A percentile compares a stretch with the other conserved stretches of the same genome.
Evolutionary conservation across 1,140 invertebrate species (phyloP).

Genomic region (Drosophila pallidifrons): DNA sequence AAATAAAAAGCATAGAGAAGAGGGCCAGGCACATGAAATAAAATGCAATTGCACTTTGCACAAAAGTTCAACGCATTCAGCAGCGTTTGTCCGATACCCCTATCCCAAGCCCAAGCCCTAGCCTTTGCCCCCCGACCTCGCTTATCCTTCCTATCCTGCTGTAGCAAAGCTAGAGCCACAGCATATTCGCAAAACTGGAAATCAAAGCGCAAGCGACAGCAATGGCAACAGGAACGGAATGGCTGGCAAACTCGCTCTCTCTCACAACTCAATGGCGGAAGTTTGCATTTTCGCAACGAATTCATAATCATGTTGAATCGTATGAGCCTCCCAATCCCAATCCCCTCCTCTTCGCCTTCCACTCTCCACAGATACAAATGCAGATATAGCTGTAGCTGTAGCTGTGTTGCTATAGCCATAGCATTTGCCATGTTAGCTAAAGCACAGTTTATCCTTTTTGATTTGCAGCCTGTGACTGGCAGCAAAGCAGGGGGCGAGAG

Average conservation of each 20-base stretch:
- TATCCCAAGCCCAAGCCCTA: constrained; percentile 8
- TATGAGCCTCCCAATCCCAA: constrained; percentile 18
- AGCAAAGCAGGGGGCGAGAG: too few species aligned
- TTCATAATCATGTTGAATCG: constrained; percentile 79
- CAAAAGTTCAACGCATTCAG: constrained; percentile 83
- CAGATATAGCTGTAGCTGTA: constrained; percentile 22
- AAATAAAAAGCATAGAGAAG: constrained; percentile 45
- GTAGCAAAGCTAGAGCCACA: not conserved
- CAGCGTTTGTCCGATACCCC: constrained; percentile 47
- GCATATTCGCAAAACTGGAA: constrained; percentile 52
- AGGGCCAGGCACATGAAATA: constrained; percentile 55
- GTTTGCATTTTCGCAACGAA: constrained; percentile 81
- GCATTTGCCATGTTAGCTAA: constrained; percentile 70
- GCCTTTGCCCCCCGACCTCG: not conserved
- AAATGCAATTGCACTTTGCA: constrained; percentile 83
- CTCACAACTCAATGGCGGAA: constrained; percentile 78
- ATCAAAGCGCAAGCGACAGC: constrained; percentile 78
- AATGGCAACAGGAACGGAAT: constrained; percentile 14
- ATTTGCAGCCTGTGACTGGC: constrained; percentile 57
- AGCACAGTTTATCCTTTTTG: constrained; percentile 82
- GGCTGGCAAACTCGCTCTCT: constrained; percentile 51
- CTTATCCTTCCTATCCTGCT: not conserved
- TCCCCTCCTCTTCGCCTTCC: not conserved
- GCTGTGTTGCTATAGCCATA: constrained; percentile 23
- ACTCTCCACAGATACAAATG: constrained; percentile 19